A percentile compares a stretch with the other conserved stretches of the same genome.
Conservation (phyloP, 1,140 invertebrate genomes). For the Papilio machaon region DNA sequence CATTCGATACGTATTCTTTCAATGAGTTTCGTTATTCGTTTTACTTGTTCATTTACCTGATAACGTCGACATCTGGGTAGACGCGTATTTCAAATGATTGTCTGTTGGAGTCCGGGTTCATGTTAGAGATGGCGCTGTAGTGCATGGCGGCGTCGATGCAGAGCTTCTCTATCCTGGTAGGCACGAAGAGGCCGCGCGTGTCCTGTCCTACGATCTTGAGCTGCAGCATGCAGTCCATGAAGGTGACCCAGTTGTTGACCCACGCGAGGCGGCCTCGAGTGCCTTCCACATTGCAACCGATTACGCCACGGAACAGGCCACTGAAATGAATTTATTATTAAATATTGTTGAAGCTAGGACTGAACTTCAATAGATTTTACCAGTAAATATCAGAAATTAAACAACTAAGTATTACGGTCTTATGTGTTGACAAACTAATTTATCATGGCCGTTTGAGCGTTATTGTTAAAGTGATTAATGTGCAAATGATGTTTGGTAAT, state of each 20-base stretch:
- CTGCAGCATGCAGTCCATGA: constrained; percentile 96
- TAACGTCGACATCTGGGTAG: constrained; percentile 73
- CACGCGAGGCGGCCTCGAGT: constrained; percentile 77
- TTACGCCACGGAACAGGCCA: constrained; percentile 87
- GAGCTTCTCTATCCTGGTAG: constrained; percentile 91
- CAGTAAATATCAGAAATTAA: too few relatives aligned
- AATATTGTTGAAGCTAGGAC: neutral
- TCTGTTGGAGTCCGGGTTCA: constrained; percentile 77
- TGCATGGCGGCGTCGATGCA: constrained; percentile 90
- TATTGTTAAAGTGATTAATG: neutral
- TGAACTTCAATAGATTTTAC: neutral
- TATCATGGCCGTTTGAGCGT: too few relatives aligned
- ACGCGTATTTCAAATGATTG: constrained; percentile 74
- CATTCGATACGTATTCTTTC: too few relatives aligned
- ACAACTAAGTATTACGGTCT: too few relatives aligned
- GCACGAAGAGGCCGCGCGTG: constrained; percentile 89
- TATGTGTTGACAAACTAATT: too few relatives aligned
- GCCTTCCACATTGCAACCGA: constrained; percentile 79
- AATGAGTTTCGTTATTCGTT: too few relatives aligned
- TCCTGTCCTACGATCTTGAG: constrained; percentile 90
- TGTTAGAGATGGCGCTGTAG: constrained; percentile 81
- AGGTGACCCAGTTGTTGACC: constrained; percentile 94
- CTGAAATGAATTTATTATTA: constrained; percentile 46
- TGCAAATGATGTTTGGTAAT: neutral
- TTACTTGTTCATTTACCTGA: constrained; percentile 61